Percentiles rank a stretch among this genome's conserved stretches.
phyloP scores from a whole-genome alignment of 2,113 vertebrate genomes.

The Turnix velox region DNA sequence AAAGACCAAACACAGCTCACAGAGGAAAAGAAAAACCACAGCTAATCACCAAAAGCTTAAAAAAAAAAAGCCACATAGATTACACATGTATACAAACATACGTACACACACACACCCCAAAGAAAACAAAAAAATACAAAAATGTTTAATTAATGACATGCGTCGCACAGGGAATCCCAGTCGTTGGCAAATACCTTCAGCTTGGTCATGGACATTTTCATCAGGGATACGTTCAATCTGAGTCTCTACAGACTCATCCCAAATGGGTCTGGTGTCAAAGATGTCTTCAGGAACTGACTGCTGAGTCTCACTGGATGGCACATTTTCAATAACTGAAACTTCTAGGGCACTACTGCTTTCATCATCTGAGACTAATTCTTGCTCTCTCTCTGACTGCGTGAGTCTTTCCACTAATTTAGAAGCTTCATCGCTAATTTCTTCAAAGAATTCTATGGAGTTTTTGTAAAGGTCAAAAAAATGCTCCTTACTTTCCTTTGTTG shows the following conservation, averaged over 20 bases:
- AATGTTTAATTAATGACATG: constrained; percentile 79
- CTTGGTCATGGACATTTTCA: constrained; percentile 89
- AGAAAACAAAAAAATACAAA: constrained; percentile 62
- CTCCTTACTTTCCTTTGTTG: constrained; percentile 83
- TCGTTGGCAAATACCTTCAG: constrained; percentile 95
- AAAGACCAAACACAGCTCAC: constrained; percentile 76
- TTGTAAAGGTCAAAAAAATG: constrained; percentile 81
- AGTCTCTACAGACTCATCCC: constrained; percentile 98
- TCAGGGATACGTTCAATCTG: constrained; percentile 98
- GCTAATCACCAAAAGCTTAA: constrained; percentile 79
- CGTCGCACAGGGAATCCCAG: constrained; percentile 87
- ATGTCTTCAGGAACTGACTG: constrained; percentile 89
- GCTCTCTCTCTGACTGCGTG: constrained; percentile 86
- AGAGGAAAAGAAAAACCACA: constrained; percentile 46
- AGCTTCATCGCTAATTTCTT: constrained; percentile 94
- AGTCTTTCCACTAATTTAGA: constrained; percentile 93
- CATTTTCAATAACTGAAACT: constrained; percentile 89
- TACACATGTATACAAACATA: constrained; percentile 40
- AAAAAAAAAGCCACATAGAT: constrained; percentile 76
- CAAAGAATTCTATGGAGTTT: constrained; percentile 90
- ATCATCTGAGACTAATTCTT: constrained; percentile 87
- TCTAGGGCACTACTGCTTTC: constrained; percentile 94
- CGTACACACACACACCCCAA: constrained; percentile 43
- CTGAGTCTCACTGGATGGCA: constrained; percentile 85
- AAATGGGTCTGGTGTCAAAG: constrained; percentile 96